phyloP scores from a whole-genome alignment of 1,140 invertebrate genomes.

The Trichogramma pretiosum region DNA sequence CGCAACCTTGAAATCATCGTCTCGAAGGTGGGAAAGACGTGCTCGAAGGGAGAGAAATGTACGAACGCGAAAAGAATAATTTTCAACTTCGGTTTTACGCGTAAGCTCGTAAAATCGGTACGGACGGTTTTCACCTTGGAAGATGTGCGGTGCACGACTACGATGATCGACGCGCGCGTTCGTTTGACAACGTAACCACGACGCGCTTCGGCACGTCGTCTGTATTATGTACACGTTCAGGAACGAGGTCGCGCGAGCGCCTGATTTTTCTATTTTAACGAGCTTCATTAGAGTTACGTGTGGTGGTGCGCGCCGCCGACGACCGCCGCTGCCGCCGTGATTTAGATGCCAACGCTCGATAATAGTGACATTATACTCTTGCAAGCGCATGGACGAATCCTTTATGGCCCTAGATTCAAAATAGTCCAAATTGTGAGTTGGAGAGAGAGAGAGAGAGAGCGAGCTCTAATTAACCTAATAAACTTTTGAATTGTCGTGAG shows the following conservation, averaged over 20 bases:
- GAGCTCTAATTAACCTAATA: conserved; percentile 14
- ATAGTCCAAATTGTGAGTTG: not conserved
- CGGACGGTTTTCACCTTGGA: too few relatives aligned
- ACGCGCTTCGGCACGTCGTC: not conserved
- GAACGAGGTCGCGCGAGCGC: not conserved
- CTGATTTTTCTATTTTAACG: conserved; percentile 8
- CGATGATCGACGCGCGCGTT: too few relatives aligned
- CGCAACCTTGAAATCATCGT: too few relatives aligned
- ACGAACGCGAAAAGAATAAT: too few relatives aligned
- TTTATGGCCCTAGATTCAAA: not conserved
- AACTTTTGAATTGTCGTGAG: conserved; percentile 3
- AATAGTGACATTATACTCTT: conserved; percentile 13
- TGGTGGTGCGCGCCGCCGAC: too few relatives aligned
- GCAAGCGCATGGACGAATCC: not conserved
- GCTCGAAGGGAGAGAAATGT: too few relatives aligned
- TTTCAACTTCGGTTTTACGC: too few relatives aligned
- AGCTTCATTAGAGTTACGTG: conserved; percentile 11
- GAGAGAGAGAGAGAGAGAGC: not conserved
- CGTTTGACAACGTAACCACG: too few relatives aligned
- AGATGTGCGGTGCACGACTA: too few relatives aligned
- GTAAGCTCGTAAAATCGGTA: too few relatives aligned
- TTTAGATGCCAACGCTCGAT: conserved; percentile 12
- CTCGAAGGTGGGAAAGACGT: too few relatives aligned
- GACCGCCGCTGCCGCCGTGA: conserved; percentile 2
- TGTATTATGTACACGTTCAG: conserved; percentile 3